A percentile compares a stretch with the other conserved stretches of the same genome.
Conservation (phyloP, 2,797 vertebrate species). For the Eospalax fontanierii region DNA sequence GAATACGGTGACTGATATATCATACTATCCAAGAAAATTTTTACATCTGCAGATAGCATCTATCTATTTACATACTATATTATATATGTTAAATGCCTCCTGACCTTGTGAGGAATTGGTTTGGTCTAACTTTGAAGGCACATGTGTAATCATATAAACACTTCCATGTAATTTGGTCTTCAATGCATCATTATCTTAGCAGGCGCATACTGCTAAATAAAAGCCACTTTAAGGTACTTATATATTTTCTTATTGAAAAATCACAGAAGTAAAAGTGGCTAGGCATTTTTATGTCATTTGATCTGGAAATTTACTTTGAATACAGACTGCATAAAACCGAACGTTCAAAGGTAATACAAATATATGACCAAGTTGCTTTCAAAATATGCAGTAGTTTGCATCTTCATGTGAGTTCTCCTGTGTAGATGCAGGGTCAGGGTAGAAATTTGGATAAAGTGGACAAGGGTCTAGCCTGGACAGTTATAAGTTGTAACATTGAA, state of each 20-base stretch:
- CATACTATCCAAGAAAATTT: neutral
- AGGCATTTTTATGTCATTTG: slow-evolving; percentile 36
- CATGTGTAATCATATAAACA: neutral
- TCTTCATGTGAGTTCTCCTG: slow-evolving; percentile 5
- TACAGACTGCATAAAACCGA: neutral
- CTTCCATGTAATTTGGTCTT: slow-evolving; percentile 28
- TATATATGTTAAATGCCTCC: neutral
- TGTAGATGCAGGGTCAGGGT: neutral
- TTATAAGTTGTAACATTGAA: too few relatives aligned
- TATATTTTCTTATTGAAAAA: slow-evolving; percentile 31
- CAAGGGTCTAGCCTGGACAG: neutral
- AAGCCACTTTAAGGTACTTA: neutral
- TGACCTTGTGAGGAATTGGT: neutral
- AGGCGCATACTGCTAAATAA: neutral
- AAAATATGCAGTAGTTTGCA: neutral
- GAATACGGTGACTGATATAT: neutral
- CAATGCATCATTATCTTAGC: neutral
- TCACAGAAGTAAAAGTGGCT: neutral
- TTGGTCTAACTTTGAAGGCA: neutral
- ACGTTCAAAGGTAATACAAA: slow-evolving; percentile 41
- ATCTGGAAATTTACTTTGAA: slow-evolving; percentile 21
- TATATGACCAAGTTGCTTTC: neutral
- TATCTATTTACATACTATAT: neutral
- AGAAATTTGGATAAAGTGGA: neutral
- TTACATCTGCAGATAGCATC: neutral